Base-by-base conservation (phyloP, 2,797 vertebrate species). In the Poeciliopsis gracilis region DNA sequence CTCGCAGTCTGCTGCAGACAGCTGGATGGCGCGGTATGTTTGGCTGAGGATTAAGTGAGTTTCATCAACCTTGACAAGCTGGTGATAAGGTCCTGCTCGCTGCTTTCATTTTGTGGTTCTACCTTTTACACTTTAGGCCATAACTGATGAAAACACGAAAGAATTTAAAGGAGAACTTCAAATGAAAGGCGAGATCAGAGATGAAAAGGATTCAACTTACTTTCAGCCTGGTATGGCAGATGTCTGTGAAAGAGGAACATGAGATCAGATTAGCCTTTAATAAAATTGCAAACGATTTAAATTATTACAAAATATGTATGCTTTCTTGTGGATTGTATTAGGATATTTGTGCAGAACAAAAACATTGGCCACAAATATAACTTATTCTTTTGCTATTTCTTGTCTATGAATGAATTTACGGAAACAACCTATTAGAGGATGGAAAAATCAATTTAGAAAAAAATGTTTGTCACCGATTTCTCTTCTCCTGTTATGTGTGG, bases 191-290 rank as follows among this genome's bases (percentile, higher is more conserved):
- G n/a, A 49, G 7, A 16, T 83, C 5, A 61, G 47, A 3, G 51
- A 57, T 49, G 73, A 75, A 16, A 20, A 28, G n/a, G 23, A 77
- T n/a, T 83, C 28, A 69, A 93, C 95, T 95, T 90, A 97, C 97
- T 93, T 0, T 85, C 77, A 0, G 70, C 7, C 3, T 84, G 87
- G 28, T 88, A 71, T 84, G 86, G 84, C 49, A 69, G 15, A 86
- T 93, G 90, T 87, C 97, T 97, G 80, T 25, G 90, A 87, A 67
- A 77, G 91, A 94, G 57, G 81, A 82, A 76, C 10, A 75, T 5
- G n/a, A 84, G 67, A 76, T 59, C 41, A 70, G 5, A 80, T 86
- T 3, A 90, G 73, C 69, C 0, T 20, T 41, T 6, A 67, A 41
- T 41, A 25, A 41, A 67, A 67, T 23, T 41, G 63, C 25, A 69